phyloP scores from a whole-genome alignment of 2,888 invertebrate genomes.

The Ornithoptera priamus region DNA sequence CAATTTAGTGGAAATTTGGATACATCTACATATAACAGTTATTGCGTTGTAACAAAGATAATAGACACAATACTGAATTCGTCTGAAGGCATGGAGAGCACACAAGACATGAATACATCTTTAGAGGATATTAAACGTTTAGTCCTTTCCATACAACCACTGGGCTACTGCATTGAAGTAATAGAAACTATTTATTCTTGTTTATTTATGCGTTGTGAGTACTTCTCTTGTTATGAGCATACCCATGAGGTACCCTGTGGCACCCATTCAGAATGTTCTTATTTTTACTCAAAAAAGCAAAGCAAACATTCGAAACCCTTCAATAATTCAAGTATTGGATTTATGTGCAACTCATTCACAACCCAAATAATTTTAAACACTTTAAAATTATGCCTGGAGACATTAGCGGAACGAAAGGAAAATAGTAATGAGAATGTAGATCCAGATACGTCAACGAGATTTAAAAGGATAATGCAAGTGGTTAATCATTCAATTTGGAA shows the following conservation, averaged over 20 bases:
- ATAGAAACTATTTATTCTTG: slow-evolving; percentile 87
- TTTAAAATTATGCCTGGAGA: slow-evolving; percentile 77
- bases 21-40: slow-evolving; percentile 73
- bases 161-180: slow-evolving; percentile 79
- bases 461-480: slow-evolving; percentile 66
- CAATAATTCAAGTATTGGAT: slow-evolving; percentile 63
- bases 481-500: slow-evolving; percentile 87
- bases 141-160: slow-evolving; percentile 69
- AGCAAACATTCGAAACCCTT: slow-evolving; percentile 47
- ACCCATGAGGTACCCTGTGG: slow-evolving; percentile 68
- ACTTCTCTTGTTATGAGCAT: slow-evolving; percentile 78
- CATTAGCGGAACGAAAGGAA: slow-evolving; percentile 55
- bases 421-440: slow-evolving; percentile 53
- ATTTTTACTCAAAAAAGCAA: slow-evolving; percentile 72
- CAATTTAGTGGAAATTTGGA: slow-evolving; percentile 61
- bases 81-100: slow-evolving; percentile 53
- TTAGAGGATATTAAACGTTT: slow-evolving; percentile 72
- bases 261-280: slow-evolving; percentile 73
- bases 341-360: slow-evolving; percentile 81
- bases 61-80: slow-evolving; percentile 72
- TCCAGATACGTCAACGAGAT: slow-evolving; percentile 44
- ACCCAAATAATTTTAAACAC: slow-evolving; percentile 80
- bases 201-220: slow-evolving; percentile 83
- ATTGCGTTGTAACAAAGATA: slow-evolving; percentile 73
- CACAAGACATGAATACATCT: slow-evolving; percentile 60